A percentile compares a stretch with the other conserved stretches of the same genome.
phyloP scores from a whole-genome alignment of 2,888 invertebrate species.

The Lagria hirta region DNA sequence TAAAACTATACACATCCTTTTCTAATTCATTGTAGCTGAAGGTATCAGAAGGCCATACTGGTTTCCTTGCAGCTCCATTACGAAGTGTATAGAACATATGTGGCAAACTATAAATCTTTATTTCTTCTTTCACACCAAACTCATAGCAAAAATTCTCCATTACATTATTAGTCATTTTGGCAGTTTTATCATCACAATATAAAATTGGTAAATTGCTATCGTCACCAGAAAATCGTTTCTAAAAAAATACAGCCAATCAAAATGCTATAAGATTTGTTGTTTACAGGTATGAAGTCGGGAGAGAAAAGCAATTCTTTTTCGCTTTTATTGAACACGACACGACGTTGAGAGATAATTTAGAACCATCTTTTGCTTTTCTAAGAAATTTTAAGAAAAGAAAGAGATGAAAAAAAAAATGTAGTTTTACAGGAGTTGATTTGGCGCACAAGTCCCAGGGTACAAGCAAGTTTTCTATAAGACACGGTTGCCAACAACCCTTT shows the following conservation, averaged over 20 bases:
- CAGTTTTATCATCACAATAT: conserved; percentile 35
- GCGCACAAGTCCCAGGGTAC: no score
- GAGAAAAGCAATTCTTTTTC: neutral
- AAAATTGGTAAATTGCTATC: conserved; percentile 29
- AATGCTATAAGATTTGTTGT: neutral
- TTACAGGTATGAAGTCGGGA: neutral
- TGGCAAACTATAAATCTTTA: conserved; percentile 48
- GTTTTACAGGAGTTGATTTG: no score
- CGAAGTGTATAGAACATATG: conserved; percentile 44
- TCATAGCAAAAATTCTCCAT: conserved; percentile 45
- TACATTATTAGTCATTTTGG: conserved; percentile 42
- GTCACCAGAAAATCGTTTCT: no score
- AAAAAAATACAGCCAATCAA: no score
- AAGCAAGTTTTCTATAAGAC: no score
- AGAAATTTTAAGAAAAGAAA: no score
- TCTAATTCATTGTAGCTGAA: conserved; percentile 46
- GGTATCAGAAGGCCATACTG: conserved; percentile 35
- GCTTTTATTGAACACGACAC: neutral
- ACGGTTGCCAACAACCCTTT: no score
- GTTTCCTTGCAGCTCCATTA: conserved; percentile 37
- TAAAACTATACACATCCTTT: conserved; percentile 49
- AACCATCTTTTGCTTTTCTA: no score
- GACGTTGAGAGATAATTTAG: no score
- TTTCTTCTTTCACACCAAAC: conserved; percentile 22
- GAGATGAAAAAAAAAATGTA: no score